Evolutionary conservation across 2,113 vertebrate species (phyloP).

Genomic region (Dasypus novemcinctus): DNA sequence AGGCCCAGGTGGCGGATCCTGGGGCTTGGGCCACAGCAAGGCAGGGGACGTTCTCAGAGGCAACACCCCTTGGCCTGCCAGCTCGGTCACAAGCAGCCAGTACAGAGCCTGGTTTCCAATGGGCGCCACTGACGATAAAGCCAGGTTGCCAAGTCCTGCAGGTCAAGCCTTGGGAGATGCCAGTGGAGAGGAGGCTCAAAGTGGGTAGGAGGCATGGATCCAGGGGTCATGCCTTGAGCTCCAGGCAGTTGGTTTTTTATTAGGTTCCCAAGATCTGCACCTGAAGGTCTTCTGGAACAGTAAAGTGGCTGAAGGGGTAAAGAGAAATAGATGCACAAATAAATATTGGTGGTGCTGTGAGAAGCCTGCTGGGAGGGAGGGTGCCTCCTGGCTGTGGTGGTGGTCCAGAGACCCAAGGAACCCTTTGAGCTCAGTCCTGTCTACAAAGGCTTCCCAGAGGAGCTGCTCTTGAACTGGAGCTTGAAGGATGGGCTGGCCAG

Average conservation of each 20-base stretch:
- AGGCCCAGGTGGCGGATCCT: neutral
- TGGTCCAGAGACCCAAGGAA: neutral
- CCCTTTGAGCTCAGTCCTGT: neutral
- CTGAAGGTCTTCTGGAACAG: neutral
- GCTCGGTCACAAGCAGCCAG: neutral
- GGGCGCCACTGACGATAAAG: neutral
- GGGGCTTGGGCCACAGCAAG: neutral
- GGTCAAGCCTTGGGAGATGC: neutral
- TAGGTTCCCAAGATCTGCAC: neutral
- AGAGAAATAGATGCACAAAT: neutral
- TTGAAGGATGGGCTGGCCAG: neutral
- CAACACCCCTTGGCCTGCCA: neutral
- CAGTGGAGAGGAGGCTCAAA: neutral
- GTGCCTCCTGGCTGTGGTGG: fast-evolving
- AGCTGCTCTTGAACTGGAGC: neutral
- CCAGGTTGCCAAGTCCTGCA: neutral
- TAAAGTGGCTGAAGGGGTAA: neutral
- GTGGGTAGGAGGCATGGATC: neutral
- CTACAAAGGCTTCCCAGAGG: neutral
- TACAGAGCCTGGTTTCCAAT: neutral
- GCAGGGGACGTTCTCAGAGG: neutral
- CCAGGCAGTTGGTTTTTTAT: neutral
- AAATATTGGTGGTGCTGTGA: neutral
- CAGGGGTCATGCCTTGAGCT: neutral
- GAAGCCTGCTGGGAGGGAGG: neutral